Base-by-base conservation (phyloP, 2,797 vertebrate species). In the Taeniopygia guttata region DNA sequence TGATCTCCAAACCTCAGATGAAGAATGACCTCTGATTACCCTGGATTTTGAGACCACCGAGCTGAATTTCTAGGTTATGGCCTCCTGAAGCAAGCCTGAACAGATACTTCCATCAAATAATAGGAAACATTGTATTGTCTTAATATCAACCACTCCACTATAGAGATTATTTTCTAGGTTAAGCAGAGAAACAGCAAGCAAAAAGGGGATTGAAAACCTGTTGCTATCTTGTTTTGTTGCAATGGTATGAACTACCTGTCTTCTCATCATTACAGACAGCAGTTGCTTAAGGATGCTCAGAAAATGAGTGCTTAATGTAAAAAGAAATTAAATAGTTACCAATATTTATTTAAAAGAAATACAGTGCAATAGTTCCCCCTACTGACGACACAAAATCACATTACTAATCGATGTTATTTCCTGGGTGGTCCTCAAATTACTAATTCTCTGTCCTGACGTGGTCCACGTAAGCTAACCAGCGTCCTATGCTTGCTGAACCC, bases 361-460 rank as follows among this genome's bases (percentile, higher is more conserved):
- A 73, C 42, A 86, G 94, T 95, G 89, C 95, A 96, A 95, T 23
- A 91, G 94, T 95, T 95, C 96, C 96, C 95, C 96, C 96, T 96
- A 79, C 91, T 88, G 96, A 95, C 93, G 49, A 43, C 36, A 91
- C 1, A 1, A 69, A 84, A 80, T 42, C 77, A 67, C 52, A 58
- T 66, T 48, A 43, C 23, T 79, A 60, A 67, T 42, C 78, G 56
- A 49, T 43, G 43, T 29, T 74, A 19, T 67, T 88, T 76, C 52
- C 81, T 54, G 45, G 56, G 48, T 68, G 60, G 46, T 87, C 66
- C 43, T 79, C 45, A 64, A 40, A 73, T 73, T 45, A 64, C 15
- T 42, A 52, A 66, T 32, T 68, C 3, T 1, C 10, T 16, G 16
- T 72, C 54, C 62, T 7, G 1, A 7, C 6, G 10, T 17, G 25